Conservation (phyloP, 2,888 invertebrate genomes). For the Acrocyrtus sp. region DNA sequence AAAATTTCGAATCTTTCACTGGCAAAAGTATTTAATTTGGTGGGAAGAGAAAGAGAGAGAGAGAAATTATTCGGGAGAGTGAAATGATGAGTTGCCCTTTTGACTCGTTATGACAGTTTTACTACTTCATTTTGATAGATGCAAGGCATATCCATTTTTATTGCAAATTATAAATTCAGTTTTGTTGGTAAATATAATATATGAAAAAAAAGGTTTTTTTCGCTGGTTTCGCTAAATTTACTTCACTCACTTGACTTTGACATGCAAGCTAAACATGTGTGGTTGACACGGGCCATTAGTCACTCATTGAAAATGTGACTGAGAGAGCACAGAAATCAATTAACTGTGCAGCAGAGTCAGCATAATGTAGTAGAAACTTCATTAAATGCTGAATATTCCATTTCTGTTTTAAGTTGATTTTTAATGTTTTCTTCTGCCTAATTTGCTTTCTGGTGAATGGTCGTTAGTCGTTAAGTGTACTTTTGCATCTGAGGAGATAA, state of each 20-base stretch:
- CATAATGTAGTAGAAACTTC: too few relatives aligned
- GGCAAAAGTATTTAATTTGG: not conserved
- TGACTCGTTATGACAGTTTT: slow-evolving; percentile 38
- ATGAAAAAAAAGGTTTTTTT: too few relatives aligned
- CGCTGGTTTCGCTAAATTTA: too few relatives aligned
- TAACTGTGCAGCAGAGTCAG: too few relatives aligned
- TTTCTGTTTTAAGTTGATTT: too few relatives aligned
- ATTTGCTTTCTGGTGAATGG: too few relatives aligned
- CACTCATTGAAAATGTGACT: not conserved
- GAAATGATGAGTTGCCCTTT: slow-evolving; percentile 25
- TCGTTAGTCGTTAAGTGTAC: too few relatives aligned
- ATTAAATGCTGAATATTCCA: too few relatives aligned
- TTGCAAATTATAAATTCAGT: not conserved
- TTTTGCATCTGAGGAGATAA: too few relatives aligned
- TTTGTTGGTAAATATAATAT: not conserved
- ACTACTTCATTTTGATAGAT: slow-evolving; percentile 36
- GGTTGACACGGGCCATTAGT: not conserved
- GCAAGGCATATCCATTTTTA: not conserved
- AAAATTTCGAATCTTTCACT: not conserved
- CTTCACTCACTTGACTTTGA: not conserved
- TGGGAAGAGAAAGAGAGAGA: not conserved
- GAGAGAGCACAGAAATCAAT: not conserved
- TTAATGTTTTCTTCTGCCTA: too few relatives aligned
- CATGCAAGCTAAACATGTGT: not conserved
- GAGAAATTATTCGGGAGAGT: not conserved